A percentile compares a stretch with the other conserved stretches of the same genome.
These are phyloP conservation scores for Sorex maritimensis DNA, from an alignment of 2,797 vertebrate species.

Conservation along the genomic window DNA sequence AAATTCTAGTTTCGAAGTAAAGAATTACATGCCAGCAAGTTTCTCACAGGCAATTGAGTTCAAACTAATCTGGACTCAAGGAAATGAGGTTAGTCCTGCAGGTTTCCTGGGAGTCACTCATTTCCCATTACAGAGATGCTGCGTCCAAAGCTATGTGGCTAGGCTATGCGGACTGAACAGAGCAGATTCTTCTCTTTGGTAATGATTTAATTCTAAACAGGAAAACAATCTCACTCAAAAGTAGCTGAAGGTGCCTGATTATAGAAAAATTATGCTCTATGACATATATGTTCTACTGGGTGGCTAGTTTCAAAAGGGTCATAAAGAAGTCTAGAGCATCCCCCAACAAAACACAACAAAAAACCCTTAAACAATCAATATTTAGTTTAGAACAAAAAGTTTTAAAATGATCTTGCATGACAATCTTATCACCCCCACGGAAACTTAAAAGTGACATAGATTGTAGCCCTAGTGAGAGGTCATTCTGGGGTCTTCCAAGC, in stretches of 20 bases:
- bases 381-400: constrained; percentile 81
- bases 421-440: constrained; percentile 62
- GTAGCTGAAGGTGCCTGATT: constrained; percentile 90
- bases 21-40: constrained; percentile 87
- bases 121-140: constrained; percentile 83
- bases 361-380: constrained; percentile 63
- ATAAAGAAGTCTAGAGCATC: constrained; percentile 34
- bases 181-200: constrained; percentile 68
- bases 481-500: not conserved
- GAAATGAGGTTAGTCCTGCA: constrained; percentile 73
- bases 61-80: constrained; percentile 78
- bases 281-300: constrained; percentile 6
- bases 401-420: constrained; percentile 74
- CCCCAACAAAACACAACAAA: not conserved
- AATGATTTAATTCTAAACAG: constrained; percentile 79
- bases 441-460: constrained; percentile 57
- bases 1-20: constrained; percentile 86
- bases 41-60: constrained; percentile 85
- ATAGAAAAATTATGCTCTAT: constrained; percentile 87
- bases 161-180: constrained; percentile 17
- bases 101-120: constrained; percentile 72
- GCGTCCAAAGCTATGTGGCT: constrained; percentile 74
- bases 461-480: not conserved
- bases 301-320: constrained; percentile 70
- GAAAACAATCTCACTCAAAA: constrained; percentile 82